These are phyloP conservation scores for Meta bourneti DNA, from an alignment of 2,888 invertebrate genomes.

Conservation along the genomic window DNA sequence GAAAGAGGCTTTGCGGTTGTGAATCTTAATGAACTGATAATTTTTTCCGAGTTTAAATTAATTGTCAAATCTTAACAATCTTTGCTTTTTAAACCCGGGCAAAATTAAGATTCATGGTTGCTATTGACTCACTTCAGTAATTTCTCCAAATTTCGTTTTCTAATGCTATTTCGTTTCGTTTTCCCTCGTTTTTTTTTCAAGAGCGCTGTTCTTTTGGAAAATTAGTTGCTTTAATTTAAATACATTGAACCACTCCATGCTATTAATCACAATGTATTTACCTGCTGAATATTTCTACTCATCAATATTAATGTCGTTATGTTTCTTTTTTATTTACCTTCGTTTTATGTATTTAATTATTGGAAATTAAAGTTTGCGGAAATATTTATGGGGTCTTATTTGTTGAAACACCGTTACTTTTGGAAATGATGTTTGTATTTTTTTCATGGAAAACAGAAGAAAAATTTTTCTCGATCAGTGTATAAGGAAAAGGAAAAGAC, in stretches of 20 bases:
- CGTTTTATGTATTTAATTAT: neutral
- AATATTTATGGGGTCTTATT: neutral
- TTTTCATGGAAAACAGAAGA: too few relatives aligned
- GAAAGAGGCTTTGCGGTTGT: neutral
- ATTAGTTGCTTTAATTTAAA: constrained; percentile 55
- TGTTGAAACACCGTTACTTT: too few relatives aligned
- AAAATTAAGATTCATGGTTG: constrained; percentile 48
- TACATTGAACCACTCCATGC: constrained; percentile 12
- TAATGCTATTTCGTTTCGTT: constrained; percentile 15
- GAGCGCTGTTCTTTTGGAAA: neutral
- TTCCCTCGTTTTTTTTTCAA: neutral
- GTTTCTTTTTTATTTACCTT: neutral
- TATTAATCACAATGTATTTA: constrained; percentile 37
- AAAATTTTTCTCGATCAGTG: too few relatives aligned
- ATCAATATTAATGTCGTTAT: neutral
- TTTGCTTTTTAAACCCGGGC: constrained; percentile 1
- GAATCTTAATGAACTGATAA: constrained; percentile 54
- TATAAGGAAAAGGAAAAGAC: too few relatives aligned
- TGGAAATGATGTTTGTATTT: too few relatives aligned
- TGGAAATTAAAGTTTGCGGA: neutral
- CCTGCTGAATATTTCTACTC: neutral
- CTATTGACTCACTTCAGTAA: constrained; percentile 51
- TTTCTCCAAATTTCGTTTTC: constrained; percentile 37
- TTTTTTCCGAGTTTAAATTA: constrained; percentile 55
- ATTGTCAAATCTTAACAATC: constrained; percentile 37